A percentile compares a stretch with the other conserved stretches of the same genome.
These are phyloP conservation scores for Tylochromis polylepis DNA, from an alignment of 2,113 vertebrate species.

Conservation along the genomic window DNA sequence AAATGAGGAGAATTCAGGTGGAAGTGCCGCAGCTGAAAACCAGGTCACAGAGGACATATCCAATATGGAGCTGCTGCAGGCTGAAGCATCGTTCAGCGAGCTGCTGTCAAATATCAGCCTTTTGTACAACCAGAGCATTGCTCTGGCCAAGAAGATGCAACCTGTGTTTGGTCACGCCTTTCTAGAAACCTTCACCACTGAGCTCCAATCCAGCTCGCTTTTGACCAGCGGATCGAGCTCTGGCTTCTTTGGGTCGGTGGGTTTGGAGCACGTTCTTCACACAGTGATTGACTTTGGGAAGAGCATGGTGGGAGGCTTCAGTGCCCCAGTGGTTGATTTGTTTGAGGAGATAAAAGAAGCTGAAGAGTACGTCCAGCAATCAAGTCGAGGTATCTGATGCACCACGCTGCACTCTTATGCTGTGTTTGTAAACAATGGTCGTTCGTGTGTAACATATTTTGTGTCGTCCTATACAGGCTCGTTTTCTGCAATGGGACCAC, in stretches of 20 bases:
- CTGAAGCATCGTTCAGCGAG: constrained; percentile 70
- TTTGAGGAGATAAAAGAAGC: constrained; percentile 58
- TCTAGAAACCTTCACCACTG: constrained; percentile 68
- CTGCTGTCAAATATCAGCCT: constrained; percentile 61
- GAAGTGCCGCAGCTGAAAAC: neutral
- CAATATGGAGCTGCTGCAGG: constrained; percentile 69
- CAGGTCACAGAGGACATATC: constrained; percentile 21
- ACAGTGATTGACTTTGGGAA: constrained; percentile 73
- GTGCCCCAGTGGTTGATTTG: constrained; percentile 56
- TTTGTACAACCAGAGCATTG: constrained; percentile 72
- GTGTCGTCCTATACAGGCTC: neutral
- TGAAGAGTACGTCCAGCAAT: constrained; percentile 46
- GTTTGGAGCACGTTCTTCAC: constrained; percentile 66
- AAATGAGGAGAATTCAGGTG: neutral
- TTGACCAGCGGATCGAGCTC: constrained; percentile 18
- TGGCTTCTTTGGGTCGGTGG: constrained; percentile 44
- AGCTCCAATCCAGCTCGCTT: constrained; percentile 45
- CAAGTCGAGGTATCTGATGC: constrained; percentile 54
- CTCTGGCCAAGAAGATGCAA: constrained; percentile 73
- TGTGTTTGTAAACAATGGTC: neutral
- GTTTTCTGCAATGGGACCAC: neutral
- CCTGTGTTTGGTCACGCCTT: constrained; percentile 76
- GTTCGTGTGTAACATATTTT: neutral
- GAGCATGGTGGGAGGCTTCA: constrained; percentile 70
- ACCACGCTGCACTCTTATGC: neutral